Evolutionary conservation across 92 coral and sea anemone genomes (phyloP).

Genomic region (Zoanthus sociatus): DNA sequence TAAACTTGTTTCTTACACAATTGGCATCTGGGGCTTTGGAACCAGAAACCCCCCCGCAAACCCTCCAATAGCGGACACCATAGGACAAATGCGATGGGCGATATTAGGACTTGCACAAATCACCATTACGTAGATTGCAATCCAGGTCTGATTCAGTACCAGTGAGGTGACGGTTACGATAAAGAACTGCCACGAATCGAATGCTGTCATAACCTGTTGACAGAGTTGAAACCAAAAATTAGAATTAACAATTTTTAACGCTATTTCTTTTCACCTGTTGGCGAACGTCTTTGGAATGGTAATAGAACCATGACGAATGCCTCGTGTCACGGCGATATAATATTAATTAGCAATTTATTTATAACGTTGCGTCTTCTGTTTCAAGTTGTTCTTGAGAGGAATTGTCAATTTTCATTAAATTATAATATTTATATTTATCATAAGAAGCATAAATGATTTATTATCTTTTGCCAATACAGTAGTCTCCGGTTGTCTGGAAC

Average conservation of each 20-base stretch:
- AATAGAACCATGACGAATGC: too few relatives aligned
- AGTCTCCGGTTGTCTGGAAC: too few relatives aligned
- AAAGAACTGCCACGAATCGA: conserved; percentile 60
- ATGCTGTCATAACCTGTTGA: conserved; percentile 62
- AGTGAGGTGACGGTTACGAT: conserved; percentile 62
- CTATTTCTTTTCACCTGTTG: too few relatives aligned
- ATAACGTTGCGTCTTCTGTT: too few relatives aligned
- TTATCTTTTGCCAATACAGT: too few relatives aligned
- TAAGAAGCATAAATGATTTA: too few relatives aligned
- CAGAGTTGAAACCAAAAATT: background rate
- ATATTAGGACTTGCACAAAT: conserved; percentile 68
- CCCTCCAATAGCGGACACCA: conserved; percentile 79
- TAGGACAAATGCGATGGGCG: conserved; percentile 77
- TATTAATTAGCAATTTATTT: too few relatives aligned
- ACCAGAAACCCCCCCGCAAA: conserved; percentile 75
- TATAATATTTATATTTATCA: too few relatives aligned
- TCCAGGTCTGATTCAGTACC: conserved; percentile 76
- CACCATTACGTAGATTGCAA: conserved; percentile 74
- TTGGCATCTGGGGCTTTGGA: conserved; percentile 77
- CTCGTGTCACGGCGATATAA: too few relatives aligned
- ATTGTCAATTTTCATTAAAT: too few relatives aligned
- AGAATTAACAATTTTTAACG: background rate
- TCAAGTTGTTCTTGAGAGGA: too few relatives aligned
- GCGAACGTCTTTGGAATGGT: too few relatives aligned
- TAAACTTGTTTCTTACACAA: conserved; percentile 48